phyloP scores from a whole-genome alignment of 2,113 vertebrate species.

The Acrocephalus arundinaceus region DNA sequence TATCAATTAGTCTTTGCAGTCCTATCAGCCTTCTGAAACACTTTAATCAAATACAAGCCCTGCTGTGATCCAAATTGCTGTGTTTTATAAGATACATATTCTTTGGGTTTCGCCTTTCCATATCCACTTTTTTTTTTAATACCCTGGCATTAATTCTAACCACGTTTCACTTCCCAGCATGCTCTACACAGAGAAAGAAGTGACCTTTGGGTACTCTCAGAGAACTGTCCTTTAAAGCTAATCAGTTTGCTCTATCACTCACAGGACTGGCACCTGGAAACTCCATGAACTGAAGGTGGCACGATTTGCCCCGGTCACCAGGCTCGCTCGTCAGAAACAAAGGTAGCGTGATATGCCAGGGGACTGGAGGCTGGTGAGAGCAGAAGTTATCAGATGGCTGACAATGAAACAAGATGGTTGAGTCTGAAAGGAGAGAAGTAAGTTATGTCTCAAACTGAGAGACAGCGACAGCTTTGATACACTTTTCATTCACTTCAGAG shows the following conservation, averaged over 20 bases:
- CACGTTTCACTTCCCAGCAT: neutral
- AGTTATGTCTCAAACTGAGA: neutral
- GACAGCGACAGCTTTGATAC: neutral
- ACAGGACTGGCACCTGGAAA: neutral
- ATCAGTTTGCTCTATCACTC: neutral
- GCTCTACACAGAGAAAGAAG: neutral
- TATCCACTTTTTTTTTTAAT: neutral
- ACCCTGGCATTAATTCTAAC: neutral
- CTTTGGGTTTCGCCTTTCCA: neutral
- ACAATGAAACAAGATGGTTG: neutral
- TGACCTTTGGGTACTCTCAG: neutral
- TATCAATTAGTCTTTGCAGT: conserved; percentile 10
- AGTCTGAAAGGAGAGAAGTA: neutral
- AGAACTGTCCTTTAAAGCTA: neutral
- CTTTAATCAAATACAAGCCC: neutral
- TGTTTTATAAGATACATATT: neutral
- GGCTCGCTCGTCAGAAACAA: neutral
- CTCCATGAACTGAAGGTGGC: neutral
- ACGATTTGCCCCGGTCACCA: neutral
- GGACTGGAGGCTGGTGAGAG: neutral
- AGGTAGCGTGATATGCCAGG: neutral
- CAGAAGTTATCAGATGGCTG: neutral
- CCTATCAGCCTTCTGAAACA: conserved; percentile 2
- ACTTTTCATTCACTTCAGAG: neutral
- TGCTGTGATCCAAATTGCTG: neutral